These are phyloP conservation scores for Sisor rabdophorus DNA, from an alignment of 2,113 vertebrate genomes.

Conservation along the genomic window DNA sequence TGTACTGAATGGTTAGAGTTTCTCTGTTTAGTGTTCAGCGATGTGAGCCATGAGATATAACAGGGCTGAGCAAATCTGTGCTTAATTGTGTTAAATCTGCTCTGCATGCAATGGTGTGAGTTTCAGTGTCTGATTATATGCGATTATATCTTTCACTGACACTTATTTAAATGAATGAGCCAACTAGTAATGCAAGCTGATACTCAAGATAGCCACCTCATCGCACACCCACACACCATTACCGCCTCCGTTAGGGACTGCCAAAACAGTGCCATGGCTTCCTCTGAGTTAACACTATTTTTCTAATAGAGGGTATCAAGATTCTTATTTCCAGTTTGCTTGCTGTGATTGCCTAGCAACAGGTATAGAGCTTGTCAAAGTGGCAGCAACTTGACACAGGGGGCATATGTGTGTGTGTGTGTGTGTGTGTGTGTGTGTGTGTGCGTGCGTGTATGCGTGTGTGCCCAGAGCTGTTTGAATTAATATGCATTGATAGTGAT, in stretches of 20 bases:
- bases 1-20: not conserved
- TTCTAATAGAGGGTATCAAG: not conserved
- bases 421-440: too few relatives aligned
- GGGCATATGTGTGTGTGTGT: not conserved
- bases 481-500: not conserved
- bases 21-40: slow-evolving; percentile 22
- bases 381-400: not conserved
- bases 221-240: slow-evolving; percentile 39
- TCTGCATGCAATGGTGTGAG: slow-evolving; percentile 26
- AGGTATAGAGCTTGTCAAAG: not conserved
- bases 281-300: slow-evolving; percentile 9
- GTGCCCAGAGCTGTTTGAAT: not conserved
- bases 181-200: slow-evolving; percentile 28
- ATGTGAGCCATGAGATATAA: not conserved
- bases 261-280: slow-evolving; percentile 21
- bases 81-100: slow-evolving; percentile 29
- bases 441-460: not conserved
- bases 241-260: slow-evolving; percentile 24
- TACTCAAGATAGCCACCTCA: slow-evolving; percentile 41
- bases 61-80: slow-evolving; percentile 8
- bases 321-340: slow-evolving; percentile 1
- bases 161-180: slow-evolving; percentile 42
- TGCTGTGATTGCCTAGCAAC: slow-evolving; percentile 24
- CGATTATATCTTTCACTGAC: slow-evolving; percentile 33
- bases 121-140: slow-evolving; percentile 39